Percentiles rank a stretch among this genome's conserved stretches.
phyloP scores from a whole-genome alignment of 1,140 invertebrate genomes.

The Aphelinus certus region DNA sequence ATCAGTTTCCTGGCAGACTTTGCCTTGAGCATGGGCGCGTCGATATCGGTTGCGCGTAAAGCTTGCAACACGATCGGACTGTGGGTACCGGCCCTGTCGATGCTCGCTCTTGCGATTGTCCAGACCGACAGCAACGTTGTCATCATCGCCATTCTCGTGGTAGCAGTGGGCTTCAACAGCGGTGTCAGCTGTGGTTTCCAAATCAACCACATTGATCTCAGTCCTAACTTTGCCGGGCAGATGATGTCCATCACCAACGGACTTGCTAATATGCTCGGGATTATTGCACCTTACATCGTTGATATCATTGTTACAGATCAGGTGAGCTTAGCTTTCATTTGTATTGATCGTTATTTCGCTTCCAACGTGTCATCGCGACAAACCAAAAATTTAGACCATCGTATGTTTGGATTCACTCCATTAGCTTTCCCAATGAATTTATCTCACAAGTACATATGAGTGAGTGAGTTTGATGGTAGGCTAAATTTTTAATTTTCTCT shows the following conservation, averaged over 20 bases:
- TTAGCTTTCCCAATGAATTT: slow-evolving; percentile 22
- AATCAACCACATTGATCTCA: slow-evolving; percentile 75
- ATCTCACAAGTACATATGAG: no score
- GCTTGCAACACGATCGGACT: slow-evolving; percentile 71
- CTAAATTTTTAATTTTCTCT: no score
- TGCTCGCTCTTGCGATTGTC: slow-evolving; percentile 52
- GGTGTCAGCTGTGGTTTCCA: slow-evolving; percentile 66
- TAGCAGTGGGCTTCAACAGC: slow-evolving; percentile 70
- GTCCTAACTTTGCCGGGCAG: slow-evolving; percentile 72
- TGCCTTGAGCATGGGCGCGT: slow-evolving; percentile 67
- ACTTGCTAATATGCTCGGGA: slow-evolving; percentile 70
- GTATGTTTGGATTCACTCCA: background rate
- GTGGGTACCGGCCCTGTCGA: slow-evolving; percentile 62
- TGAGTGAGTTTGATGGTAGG: no score
- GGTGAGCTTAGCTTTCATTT: slow-evolving; percentile 39
- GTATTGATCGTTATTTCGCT: background rate
- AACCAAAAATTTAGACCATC: background rate
- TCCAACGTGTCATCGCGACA: background rate
- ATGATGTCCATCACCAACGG: slow-evolving; percentile 76
- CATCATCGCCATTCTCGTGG: slow-evolving; percentile 63
- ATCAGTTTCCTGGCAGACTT: slow-evolving; percentile 72
- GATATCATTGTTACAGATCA: slow-evolving; percentile 59
- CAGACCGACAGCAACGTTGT: slow-evolving; percentile 45
- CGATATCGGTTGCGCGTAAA: slow-evolving; percentile 70
- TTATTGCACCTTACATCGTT: slow-evolving; percentile 69